phyloP scores from a whole-genome alignment of 1,140 invertebrate species.

The Euwallacea similis region DNA sequence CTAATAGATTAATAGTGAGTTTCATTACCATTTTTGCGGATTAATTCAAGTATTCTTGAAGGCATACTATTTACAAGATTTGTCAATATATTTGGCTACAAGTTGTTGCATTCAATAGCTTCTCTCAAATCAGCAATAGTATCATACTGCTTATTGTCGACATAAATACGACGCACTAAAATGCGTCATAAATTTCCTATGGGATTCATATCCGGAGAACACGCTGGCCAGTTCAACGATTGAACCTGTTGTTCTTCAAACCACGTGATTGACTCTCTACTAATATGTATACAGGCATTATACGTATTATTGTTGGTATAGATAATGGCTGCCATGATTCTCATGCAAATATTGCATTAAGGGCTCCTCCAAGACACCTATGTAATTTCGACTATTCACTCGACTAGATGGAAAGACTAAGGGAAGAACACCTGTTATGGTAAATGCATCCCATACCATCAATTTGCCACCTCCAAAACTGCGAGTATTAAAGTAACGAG shows the following conservation, averaged over 20 bases:
- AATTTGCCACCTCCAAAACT: no score
- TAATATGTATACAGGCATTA: not conserved
- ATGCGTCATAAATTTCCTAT: not conserved
- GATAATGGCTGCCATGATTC: not conserved
- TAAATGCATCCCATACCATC: not conserved
- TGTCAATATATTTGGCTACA: not conserved
- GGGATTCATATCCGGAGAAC: not conserved
- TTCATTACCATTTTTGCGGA: not conserved
- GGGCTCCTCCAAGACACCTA: not conserved
- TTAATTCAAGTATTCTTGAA: constrained; percentile 1
- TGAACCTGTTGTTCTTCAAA: not conserved
- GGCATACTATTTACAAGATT: not conserved
- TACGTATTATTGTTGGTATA: not conserved
- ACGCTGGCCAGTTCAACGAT: not conserved
- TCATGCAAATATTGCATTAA: constrained; percentile 3
- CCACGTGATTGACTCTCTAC: not conserved
- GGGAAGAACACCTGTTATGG: not conserved
- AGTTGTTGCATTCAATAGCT: not conserved
- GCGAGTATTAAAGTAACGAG: no score
- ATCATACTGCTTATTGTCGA: not conserved
- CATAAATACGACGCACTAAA: not conserved
- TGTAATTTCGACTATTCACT: not conserved
- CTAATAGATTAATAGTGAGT: not conserved
- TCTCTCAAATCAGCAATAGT: not conserved
- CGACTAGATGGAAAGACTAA: not conserved